phyloP scores from a whole-genome alignment of 2,113 vertebrate species.

The Thunnus thynnus region DNA sequence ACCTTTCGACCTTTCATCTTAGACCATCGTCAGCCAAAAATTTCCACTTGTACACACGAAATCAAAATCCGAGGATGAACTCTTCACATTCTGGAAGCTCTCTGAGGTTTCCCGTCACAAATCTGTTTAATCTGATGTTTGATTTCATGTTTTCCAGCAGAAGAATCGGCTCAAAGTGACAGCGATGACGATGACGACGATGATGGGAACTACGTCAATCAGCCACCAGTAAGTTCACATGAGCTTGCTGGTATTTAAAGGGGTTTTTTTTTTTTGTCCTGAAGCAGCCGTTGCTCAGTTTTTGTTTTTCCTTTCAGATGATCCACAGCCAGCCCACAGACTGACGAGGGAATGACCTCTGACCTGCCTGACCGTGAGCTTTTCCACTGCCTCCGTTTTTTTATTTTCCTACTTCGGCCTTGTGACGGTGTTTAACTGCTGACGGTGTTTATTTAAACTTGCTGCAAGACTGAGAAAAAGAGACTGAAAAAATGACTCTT shows the following conservation, averaged over 20 bases:
- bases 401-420: not conserved
- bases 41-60: not conserved
- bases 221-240: constrained; percentile 20
- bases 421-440: not conserved
- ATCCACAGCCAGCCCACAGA: not conserved
- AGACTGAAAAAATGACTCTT: not conserved
- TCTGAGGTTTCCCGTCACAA: too few species aligned
- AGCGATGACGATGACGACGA: constrained; percentile 26
- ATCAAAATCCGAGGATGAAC: not conserved
- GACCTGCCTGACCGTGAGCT: not conserved
- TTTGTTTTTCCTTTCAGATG: constrained; percentile 35
- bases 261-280: not conserved
- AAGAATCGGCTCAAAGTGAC: constrained; percentile 6
- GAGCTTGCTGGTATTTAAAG: not conserved
- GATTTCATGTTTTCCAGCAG: not conserved
- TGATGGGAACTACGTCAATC: constrained; percentile 65
- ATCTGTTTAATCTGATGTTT: not conserved
- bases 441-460: not conserved
- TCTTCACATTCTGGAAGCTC: too few species aligned
- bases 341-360: too few species aligned
- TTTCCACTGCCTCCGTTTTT: not conserved
- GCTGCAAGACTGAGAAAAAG: not conserved
- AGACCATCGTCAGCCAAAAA: not conserved
- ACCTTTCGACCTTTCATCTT: not conserved
- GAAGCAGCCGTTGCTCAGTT: not conserved